Evolutionary conservation across 2,888 invertebrate genomes (phyloP), one percentile per base, ranked within the genome.

Genomic region (Tipula lateralis): DNA sequence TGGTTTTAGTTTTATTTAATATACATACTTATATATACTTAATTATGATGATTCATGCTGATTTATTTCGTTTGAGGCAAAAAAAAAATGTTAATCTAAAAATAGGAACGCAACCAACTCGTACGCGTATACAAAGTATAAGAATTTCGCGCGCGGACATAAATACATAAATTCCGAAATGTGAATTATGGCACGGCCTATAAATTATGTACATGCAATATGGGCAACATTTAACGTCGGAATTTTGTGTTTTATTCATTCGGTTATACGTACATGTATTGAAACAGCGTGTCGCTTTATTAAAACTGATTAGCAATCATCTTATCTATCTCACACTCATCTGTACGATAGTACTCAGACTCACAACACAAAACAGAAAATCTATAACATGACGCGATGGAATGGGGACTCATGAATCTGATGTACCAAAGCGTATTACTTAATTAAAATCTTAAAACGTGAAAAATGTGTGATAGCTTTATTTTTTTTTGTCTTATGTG

Each of bases 251-350:
- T 66, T 66, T 24, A 24, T 66, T n/a, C 6, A 39, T 39, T 39
- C 39, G 2, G 44, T 50, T 9, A 12, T 36, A 36, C 44, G 39
- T 44, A 44, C 16, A 44, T 66, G 24, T 66, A 66, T 24, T 24
- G 24, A 66, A 66, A 24, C 66, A 66, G 12, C 66, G 24, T 66
- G 66, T 66, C 66, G 19, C 9, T 66, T 66, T 24, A 66, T 66
- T 66, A 66, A 66, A 66, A 66, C 66, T 66, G 66, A 66, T 66
- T 66, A 66, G 66, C 66, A 66, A 66, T 66, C 66, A 66, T 66
- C 66, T 66, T 66, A 66, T 24, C 66, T 66, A 66, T 66, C 66
- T 66, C 19, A 66, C 66, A 66, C 24, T 24, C 66, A 66, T 66
- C 66, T 66, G 66, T 66, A 24, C 66, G 24, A 66, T 66, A 66